Base-by-base conservation (phyloP, 2,113 vertebrate genomes). In the Notarius lentiginosus region DNA sequence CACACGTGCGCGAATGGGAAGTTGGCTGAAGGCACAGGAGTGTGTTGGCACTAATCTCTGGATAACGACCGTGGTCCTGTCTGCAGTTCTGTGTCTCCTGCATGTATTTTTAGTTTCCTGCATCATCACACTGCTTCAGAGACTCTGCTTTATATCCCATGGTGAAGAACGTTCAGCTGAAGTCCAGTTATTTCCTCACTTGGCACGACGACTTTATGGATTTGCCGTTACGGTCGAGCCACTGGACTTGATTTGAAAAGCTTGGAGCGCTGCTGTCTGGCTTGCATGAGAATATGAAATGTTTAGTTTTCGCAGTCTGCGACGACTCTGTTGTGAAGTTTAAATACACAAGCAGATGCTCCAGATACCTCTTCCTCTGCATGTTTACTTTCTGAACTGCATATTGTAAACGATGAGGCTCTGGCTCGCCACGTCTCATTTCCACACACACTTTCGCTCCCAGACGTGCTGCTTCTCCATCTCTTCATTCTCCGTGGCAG, bases 401-500 rank as follows among this genome's bases (percentile, higher is more conserved):
- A 6, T 76, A 51, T 79, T 76, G 58, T 76, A 75, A 85, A 51
- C 22, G 10, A 6, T 70, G 73, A 61, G n/a, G 24, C 73, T 65
- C 17, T 17, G 11, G 7, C 41, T 77, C 17, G 12, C 1, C 11
- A 53, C 24, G 12, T 24, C 51, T 27, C 51, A 41, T 65, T 61
- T 12, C 10, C 72, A 65, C 20, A 34, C 18, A 49, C 20, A 7
- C 63, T 75, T 63, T 51, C 2, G 14, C n/a, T 72, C 30, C 53
- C 7, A 83, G 63, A 65, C 17, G 63, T 53, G 82, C 24, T 70
- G 49, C 34, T 58, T 55, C 75, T 63, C 72, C 82, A 82, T 87
- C 85, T 89, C 88, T 73, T 81, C 84, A 53, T 53, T 85, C 86
- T 88, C 63, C 41, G 86, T 61, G 41, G 85, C 87, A 92, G 83